Base-by-base conservation (phyloP, 2,888 invertebrate genomes). In the Scaptomyza parva region DNA sequence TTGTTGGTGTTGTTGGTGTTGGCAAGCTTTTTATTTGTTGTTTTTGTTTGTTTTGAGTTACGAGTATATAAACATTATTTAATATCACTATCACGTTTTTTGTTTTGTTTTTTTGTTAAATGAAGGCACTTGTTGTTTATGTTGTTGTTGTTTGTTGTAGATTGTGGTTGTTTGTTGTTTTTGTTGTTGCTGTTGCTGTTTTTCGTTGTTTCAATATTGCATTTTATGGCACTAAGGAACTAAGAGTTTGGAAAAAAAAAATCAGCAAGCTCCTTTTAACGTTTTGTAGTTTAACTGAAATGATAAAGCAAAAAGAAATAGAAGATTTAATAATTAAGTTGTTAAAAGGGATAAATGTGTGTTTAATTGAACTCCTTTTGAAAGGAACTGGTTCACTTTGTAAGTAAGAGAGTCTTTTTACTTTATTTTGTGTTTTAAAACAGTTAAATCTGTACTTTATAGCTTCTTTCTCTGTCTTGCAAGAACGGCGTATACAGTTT, bases 151-250 rank as follows among this genome's bases (percentile, higher is more conserved):
- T n/a, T 53, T 50, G 71, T 43, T 22, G 55, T 47, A 28, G 28
- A 28, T 17, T 44, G 28, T 24, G 30, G 57, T 43, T 51, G 43
- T 40, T 40, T 33, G 50, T 26, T 37, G 59, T 55, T 48, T 22
- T 30, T 52, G 64, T 45, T 45, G 53, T 44, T 50, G 61, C 22
- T 60, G 57, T 62, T 48, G 41, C 26, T 37, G 39, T 24, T 37
- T 30, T 41, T 67, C 43, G 48, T 68, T 57, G 78, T 64, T 85
- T 86, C 82, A 82, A 78, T 83, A 76, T 86, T 76, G 86, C 86
- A 75, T 75, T 82, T 74, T 84, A 85, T 85, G 84, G 84, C 84
- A 85, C 84, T 86, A 88, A 84, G 87, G 88, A 85, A 84, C 88
- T 81, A 47, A 47, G 18, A 14, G 28, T 2, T 1, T 5, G n/a